Conservation (phyloP, 2,797 vertebrate species). For the Micromesistius poutassou region DNA sequence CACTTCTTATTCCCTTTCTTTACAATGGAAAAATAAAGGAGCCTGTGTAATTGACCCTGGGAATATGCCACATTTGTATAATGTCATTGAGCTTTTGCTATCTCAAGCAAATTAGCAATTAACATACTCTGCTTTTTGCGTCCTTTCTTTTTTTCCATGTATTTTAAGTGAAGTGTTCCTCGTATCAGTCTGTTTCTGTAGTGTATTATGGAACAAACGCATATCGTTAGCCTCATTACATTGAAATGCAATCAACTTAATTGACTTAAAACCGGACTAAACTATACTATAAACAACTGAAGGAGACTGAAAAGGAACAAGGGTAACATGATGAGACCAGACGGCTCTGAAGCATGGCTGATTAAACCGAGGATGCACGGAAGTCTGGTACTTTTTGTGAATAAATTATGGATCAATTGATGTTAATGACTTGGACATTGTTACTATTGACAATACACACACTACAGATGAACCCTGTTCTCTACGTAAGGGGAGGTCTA, state of each 20-base stretch:
- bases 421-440: too few species aligned
- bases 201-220: not conserved
- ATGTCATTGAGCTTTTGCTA: not conserved
- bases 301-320: not conserved
- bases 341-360: too few species aligned
- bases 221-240: not conserved
- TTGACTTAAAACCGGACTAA: not conserved
- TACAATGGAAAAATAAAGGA: too few species aligned
- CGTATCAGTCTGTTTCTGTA: not conserved
- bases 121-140: not conserved
- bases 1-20: too few species aligned
- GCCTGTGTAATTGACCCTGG: not conserved
- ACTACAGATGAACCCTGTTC: too few species aligned
- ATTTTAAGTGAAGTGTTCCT: not conserved
- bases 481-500: too few species aligned
- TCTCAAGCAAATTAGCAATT: conserved; percentile 6
- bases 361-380: too few species aligned
- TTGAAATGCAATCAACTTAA: not conserved
- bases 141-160: not conserved
- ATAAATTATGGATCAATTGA: too few species aligned
- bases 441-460: too few species aligned
- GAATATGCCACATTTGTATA: not conserved
- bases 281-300: not conserved
- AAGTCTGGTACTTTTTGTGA: too few species aligned
- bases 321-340: too few species aligned